Evolutionary conservation across 2,888 invertebrate species (phyloP).

Genomic region (Leistus spinibarbis): DNA sequence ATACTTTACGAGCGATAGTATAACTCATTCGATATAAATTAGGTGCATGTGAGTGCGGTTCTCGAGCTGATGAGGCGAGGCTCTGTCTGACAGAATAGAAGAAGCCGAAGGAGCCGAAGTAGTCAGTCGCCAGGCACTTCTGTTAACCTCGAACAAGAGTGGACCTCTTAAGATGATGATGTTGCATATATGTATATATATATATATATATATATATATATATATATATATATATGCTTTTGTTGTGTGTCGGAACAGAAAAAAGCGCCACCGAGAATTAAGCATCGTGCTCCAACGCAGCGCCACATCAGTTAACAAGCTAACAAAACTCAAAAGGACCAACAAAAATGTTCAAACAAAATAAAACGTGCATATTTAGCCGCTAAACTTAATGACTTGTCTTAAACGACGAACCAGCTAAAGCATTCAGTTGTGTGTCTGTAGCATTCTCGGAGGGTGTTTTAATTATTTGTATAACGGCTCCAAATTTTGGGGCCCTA

Average conservation of each 20-base stretch:
- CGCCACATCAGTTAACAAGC: conserved; percentile 19
- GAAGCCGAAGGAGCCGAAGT: not conserved
- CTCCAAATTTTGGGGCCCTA: no score
- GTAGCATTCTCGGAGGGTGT: no score
- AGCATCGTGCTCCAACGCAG: not conserved
- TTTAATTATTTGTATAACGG: no score
- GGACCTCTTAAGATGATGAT: conserved; percentile 33
- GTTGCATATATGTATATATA: no score
- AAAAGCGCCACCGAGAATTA: conserved; percentile 15
- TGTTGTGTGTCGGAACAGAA: not conserved
- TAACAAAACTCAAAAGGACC: conserved; percentile 10
- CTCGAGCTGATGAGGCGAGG: not conserved
- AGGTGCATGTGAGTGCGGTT: conserved; percentile 13
- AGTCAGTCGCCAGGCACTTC: conserved; percentile 5
- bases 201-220: no score
- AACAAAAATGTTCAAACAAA: not conserved
- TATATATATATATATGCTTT: no score
- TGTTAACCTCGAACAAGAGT: conserved; percentile 14
- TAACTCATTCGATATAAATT: conserved; percentile 27
- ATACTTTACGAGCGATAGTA: not conserved
- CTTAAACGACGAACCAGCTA: no score
- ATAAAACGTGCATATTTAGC: not conserved
- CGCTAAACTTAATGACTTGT: not conserved
- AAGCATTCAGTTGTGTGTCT: no score
- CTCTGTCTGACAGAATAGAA: not conserved